phyloP scores from a whole-genome alignment of 2,113 vertebrate species.

The Rostratula benghalensis region DNA sequence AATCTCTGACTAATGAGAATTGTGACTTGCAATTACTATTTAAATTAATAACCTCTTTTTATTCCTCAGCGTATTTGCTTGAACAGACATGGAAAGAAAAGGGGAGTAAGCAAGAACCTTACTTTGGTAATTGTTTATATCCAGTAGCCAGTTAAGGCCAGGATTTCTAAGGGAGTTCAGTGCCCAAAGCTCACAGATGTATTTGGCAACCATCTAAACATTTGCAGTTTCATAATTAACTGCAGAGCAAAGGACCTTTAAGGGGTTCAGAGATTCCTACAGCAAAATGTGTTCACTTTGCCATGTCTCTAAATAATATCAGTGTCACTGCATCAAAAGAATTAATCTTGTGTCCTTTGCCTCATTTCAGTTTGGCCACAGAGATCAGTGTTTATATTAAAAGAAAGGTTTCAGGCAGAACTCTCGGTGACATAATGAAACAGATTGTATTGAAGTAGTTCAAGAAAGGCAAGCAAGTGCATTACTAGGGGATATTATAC shows the following conservation, averaged over 20 bases:
- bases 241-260: background rate
- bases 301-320: background rate
- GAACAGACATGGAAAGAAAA: background rate
- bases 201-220: background rate
- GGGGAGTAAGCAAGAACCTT: background rate
- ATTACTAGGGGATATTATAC: background rate
- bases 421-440: background rate
- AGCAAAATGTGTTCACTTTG: background rate
- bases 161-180: background rate
- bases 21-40: background rate
- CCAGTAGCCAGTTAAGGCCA: background rate
- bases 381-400: background rate
- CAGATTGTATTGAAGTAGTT: background rate
- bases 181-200: background rate
- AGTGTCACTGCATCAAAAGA: background rate
- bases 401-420: background rate
- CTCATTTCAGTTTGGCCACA: background rate
- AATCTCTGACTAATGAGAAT: background rate
- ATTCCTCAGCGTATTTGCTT: background rate
- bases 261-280: background rate
- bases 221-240: background rate
- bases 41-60: background rate
- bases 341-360: background rate
- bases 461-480: background rate
- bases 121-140: background rate